These are phyloP conservation scores for Etheostoma perlongum DNA, from an alignment of 2,797 vertebrate genomes.

Conservation along the genomic window DNA sequence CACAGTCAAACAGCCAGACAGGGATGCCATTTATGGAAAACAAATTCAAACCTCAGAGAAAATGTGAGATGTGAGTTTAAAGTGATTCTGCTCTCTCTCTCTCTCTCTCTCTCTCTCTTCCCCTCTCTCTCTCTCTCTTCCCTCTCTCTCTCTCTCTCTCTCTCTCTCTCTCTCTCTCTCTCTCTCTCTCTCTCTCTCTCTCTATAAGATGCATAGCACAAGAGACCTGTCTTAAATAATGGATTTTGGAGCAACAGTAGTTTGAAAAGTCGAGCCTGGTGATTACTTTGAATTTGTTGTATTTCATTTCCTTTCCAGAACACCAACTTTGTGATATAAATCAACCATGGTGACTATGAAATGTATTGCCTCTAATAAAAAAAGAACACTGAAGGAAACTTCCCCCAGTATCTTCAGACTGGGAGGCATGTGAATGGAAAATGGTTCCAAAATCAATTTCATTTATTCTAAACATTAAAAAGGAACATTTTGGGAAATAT, in stretches of 20 bases:
- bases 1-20: slow-evolving; percentile 30
- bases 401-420: background rate
- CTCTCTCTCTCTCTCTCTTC: too few relatives aligned
- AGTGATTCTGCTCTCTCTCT: background rate
- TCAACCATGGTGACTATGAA: slow-evolving; percentile 49
- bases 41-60: slow-evolving; percentile 16
- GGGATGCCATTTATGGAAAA: slow-evolving; percentile 6
- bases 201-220: background rate
- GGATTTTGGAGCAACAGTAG: slow-evolving; percentile 22
- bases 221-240: slow-evolving; percentile 30
- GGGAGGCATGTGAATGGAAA: background rate
- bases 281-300: slow-evolving; percentile 25
- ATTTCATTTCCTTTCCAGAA: slow-evolving; percentile 37
- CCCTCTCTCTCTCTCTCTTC: too few relatives aligned
- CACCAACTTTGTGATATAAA: slow-evolving; percentile 31
- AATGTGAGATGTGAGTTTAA: background rate
- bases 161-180: too few relatives aligned
- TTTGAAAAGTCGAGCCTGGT: slow-evolving; percentile 26
- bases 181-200: too few relatives aligned
- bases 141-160: too few relatives aligned
- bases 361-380: slow-evolving; percentile 20
- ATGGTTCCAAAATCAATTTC: background rate
- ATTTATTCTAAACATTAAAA: background rate
- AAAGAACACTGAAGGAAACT: background rate
- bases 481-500: background rate